phyloP scores from a whole-genome alignment of 2,113 vertebrate species.

The Oncorhynchus gorbuscha region DNA sequence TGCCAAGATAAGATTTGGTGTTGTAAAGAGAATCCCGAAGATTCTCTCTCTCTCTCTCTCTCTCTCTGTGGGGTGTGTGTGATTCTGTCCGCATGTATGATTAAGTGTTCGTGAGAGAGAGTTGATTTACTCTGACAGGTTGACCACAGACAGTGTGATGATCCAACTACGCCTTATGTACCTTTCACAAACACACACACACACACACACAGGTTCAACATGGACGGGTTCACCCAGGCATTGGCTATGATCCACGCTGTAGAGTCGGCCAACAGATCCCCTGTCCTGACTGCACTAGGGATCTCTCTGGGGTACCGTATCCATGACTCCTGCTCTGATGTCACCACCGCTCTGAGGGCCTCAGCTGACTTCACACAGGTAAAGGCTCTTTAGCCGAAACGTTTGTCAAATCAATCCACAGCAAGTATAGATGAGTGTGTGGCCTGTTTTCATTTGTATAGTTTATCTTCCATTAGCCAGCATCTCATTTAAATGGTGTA shows the following conservation, averaged over 20 bases:
- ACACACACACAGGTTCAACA: slow-evolving; percentile 71
- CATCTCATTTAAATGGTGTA: no score
- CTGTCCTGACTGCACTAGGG: slow-evolving; percentile 64
- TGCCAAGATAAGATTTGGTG: slow-evolving; percentile 17
- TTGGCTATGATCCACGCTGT: slow-evolving; percentile 85
- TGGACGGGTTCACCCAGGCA: slow-evolving; percentile 66
- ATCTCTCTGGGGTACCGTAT: slow-evolving; percentile 84
- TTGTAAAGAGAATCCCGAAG: background rate
- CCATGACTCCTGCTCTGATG: slow-evolving; percentile 82
- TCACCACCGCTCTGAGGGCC: slow-evolving; percentile 78
- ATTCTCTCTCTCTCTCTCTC: background rate
- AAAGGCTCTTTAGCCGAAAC: no score
- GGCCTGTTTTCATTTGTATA: no score
- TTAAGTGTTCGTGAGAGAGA: no score
- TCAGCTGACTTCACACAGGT: slow-evolving; percentile 67
- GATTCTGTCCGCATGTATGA: no score
- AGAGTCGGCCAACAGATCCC: slow-evolving; percentile 80
- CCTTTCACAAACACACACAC: background rate
- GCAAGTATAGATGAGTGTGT: no score
- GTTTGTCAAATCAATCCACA: no score
- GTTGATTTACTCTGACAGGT: no score
- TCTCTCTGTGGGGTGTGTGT: no score
- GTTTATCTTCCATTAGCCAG: no score
- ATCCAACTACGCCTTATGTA: background rate
- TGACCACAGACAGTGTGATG: no score